Conservation (phyloP, 2,113 vertebrate genomes). For the Polypterus senegalus region DNA sequence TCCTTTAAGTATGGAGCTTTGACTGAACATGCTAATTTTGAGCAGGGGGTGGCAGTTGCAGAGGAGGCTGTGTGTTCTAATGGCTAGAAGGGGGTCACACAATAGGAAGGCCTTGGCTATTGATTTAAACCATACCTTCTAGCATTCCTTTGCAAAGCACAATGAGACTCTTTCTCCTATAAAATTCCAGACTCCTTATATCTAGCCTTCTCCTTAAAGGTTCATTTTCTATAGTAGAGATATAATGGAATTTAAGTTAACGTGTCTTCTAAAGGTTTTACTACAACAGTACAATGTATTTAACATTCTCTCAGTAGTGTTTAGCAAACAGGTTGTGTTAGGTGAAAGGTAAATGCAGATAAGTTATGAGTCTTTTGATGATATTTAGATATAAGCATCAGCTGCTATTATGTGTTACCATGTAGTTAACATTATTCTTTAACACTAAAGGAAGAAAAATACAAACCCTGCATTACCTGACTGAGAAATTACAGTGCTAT, state of each 20-base stretch:
- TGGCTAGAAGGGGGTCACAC: slow-evolving; percentile 28
- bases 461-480: no score
- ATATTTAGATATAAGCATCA: no score
- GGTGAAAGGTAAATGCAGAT: not conserved
- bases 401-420: no score
- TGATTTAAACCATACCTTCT: slow-evolving; percentile 41
- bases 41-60: slow-evolving; percentile 23
- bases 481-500: no score
- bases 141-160: slow-evolving; percentile 31
- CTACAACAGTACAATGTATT: not conserved
- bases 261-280: not conserved
- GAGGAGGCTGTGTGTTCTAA: slow-evolving; percentile 9
- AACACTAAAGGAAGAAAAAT: no score
- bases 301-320: not conserved
- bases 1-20: slow-evolving; percentile 56
- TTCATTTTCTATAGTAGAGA: slow-evolving; percentile 10
- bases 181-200: slow-evolving; percentile 3
- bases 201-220: slow-evolving; percentile 18
- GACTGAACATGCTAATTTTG: slow-evolving; percentile 43
- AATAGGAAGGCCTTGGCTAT: slow-evolving; percentile 34
- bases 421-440: no score
- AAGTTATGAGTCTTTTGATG: no score
- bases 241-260: slow-evolving; percentile 15
- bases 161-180: slow-evolving; percentile 33
- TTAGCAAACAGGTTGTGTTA: not conserved